Percentiles rank a stretch among this genome's conserved stretches.
phyloP scores from a whole-genome alignment of 2,888 invertebrate genomes.

The Pristionchus fissidentatus region DNA sequence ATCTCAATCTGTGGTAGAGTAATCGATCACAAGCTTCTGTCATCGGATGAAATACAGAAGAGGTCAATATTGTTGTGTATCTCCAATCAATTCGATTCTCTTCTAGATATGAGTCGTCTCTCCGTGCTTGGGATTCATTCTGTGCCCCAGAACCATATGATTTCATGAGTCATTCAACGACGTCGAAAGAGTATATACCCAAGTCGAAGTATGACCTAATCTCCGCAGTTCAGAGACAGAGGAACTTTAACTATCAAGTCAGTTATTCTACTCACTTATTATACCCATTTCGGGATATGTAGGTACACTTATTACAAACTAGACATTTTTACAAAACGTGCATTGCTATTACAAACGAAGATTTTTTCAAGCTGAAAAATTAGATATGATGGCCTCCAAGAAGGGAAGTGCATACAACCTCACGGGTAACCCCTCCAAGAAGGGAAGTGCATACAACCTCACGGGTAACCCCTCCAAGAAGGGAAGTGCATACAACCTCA shows the following conservation, averaged over 20 bases:
- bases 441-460: too few relatives aligned
- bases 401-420: too few relatives aligned
- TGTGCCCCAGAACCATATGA: conserved; percentile 74
- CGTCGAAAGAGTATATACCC: conserved; percentile 59
- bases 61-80: conserved; percentile 57
- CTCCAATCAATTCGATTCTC: not conserved
- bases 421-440: too few relatives aligned
- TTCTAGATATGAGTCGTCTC: conserved; percentile 63
- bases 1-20: conserved; percentile 73
- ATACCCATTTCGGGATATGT: too few relatives aligned
- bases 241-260: conserved; percentile 78
- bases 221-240: conserved; percentile 77
- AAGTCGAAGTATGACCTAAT: conserved; percentile 76
- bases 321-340: too few relatives aligned
- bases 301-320: too few relatives aligned
- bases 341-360: too few relatives aligned
- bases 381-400: too few relatives aligned
- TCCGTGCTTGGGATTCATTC: conserved; percentile 63
- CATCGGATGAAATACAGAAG: conserved; percentile 71
- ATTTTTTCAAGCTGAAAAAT: too few relatives aligned
- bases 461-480: too few relatives aligned
- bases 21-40: conserved; percentile 77
- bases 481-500: too few relatives aligned
- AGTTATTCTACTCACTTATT: too few relatives aligned
- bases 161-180: conserved; percentile 70